Conservation (phyloP, 2,113 vertebrate species). For the Eudyptes chrysolophus region DNA sequence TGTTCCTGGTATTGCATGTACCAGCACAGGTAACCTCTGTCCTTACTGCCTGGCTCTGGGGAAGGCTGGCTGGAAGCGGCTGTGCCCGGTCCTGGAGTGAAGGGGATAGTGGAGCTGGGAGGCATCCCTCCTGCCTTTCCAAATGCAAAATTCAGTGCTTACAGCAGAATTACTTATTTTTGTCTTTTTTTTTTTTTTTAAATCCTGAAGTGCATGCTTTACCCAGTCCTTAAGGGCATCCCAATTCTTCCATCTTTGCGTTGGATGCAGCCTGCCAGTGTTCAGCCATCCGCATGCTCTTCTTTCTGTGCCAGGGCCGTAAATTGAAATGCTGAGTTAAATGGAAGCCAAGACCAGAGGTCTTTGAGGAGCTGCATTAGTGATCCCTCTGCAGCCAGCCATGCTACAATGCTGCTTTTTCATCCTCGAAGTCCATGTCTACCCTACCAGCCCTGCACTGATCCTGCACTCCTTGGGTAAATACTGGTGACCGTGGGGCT, state of each 20-base stretch:
- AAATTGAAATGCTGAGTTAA: not conserved
- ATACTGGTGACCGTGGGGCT: not conserved
- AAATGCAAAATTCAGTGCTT: not conserved
- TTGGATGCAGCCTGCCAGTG: not conserved
- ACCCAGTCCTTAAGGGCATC: not conserved
- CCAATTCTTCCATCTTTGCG: not conserved
- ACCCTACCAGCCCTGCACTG: not conserved
- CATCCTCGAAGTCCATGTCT: not conserved
- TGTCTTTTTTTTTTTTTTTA: not conserved
- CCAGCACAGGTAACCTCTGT: not conserved
- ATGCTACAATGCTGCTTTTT: accelerated
- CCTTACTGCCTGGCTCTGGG: not conserved
- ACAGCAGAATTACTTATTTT: not conserved
- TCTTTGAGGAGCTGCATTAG: not conserved
- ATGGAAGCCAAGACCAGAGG: not conserved
- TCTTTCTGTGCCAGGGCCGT: not conserved
- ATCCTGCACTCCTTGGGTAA: not conserved
- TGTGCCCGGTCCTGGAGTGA: accelerated
- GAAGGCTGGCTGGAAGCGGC: not conserved
- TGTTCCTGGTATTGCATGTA: not conserved
- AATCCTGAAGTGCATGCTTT: not conserved
- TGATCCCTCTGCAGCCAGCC: not conserved
- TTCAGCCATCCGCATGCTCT: accelerated
- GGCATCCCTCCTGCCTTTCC: not conserved
- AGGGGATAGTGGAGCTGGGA: not conserved